Base-by-base conservation (phyloP, 2,113 vertebrate genomes). In the Pangasianodon gigas region DNA sequence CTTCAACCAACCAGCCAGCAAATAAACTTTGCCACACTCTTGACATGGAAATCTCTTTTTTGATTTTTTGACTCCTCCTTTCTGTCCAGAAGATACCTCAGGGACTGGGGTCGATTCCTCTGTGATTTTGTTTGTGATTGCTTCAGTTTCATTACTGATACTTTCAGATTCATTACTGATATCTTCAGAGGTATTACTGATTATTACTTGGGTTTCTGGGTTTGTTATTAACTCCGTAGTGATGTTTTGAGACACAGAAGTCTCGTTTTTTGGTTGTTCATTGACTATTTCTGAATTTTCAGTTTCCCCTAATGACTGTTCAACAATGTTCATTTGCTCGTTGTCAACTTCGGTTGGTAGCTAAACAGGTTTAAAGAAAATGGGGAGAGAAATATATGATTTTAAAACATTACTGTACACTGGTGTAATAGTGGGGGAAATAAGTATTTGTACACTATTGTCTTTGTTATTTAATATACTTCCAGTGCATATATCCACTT, bases 11-110 rank as follows among this genome's bases (percentile, higher is more conserved):
- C 91, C 91, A 3, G 80, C 65, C 46, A 82, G 32, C 41, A 67
- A 5, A 92, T 89, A 92, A 46, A 92, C 87, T 80, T 90, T 92
- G 58, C 85, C 79, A 71, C 91, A 92, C 37, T 90, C 77, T 52
- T 52, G 77, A 60, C 91, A 92, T 2, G 89, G 46, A 56, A 67
- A 71, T 1, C 7, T 82, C 74, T 88, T 91, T 56, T 77, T 82
- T 19, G 41, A 69, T n/a, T 41, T 89, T 75, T 58, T 74, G 21
- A 56, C 44, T 9, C 0, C n/a, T 51, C 8, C 71, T 58, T 32
- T 65, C 56, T 54, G 19, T 65, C 11, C 58, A 0, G 56, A 9
- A 54, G 88, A n/a, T 11, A 80, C 88, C 37, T 86, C 74, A 80
- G 84, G 32, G 8, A n/a, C 51, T n/a, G 6, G 79, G 10, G 21